Evolutionary conservation across 2,888 invertebrate genomes (phyloP), one percentile per base, ranked within the genome.

Genomic region (Dioctria rufipes): DNA sequence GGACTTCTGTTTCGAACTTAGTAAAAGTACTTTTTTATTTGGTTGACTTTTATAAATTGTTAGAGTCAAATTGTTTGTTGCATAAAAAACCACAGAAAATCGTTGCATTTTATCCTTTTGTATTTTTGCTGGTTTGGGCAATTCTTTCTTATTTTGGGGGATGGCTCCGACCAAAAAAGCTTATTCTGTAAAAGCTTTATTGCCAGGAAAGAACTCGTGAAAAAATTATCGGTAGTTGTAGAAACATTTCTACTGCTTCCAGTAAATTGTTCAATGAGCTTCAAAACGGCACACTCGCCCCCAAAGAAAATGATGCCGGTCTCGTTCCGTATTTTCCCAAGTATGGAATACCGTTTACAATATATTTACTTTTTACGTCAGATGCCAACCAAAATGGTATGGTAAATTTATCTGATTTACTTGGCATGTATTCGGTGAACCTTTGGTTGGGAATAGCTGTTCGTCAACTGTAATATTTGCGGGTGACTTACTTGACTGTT

Each of bases 371-470:
- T 40, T 60, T 71, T 5, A 84, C 83, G 73, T 85, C 84, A 46
- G 81, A 83, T 67, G 84, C 83, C 9, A 85, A 66, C 84, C 84
- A 85, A 79, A 85, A 80, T 67, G 77, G 65, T 4, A 80, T 80
- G 3, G 75, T 75, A 25, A 80, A 85, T 81, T 85, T 85, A 71
- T 85, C 83, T 0, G 81, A 84, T 80, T 85, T 85, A 65, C 84
- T 85, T 49, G 67, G 40, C 83, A 83, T 84, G 84, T 84, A 81
- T 84, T 85, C 77, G 84, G 83, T 25, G 79, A 84, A 77, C 43
- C 58, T 81, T 85, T 85, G 0, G 83, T 81, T 13, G 84, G 84
- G 81, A 85, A 85, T n/a, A 85, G 79, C 60, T 86, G 84, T 80
- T 86, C 84, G 51, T 84, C 84, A 8, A 84, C 69, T n/a, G 83